Evolutionary conservation across 2,113 vertebrate genomes (phyloP), one percentile per base, ranked within the genome.

Genomic region (Herpailurus yagouaroundi): DNA sequence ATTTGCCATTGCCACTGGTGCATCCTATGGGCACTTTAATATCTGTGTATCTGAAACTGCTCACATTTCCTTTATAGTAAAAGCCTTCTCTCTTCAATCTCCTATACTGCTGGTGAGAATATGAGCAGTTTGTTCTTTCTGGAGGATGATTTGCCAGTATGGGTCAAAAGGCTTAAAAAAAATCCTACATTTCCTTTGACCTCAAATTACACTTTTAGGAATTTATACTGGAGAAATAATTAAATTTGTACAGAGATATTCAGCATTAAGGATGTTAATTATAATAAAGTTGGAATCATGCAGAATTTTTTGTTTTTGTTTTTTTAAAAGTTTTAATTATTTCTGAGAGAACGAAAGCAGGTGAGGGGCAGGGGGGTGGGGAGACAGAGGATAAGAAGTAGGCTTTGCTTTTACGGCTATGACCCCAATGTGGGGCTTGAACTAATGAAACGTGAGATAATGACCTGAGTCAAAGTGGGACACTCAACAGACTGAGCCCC

Each of bases 201-300:
- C 11, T 79, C 27, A 82, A 74, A 84, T 84, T 69, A 80, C 4
- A 48, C 1, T 69, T 83, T 73, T 45, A 76, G 45, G 7, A 91
- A 91, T 89, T 74, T 71, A 55, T 79, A 63, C 36, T 88, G 74
- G 93, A 84, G 80, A 92, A 83, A 74, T 18, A 81, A 92, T 68
- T 90, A 89, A 90, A 71, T 36, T 60, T 45, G 13, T 36, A 60
- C 7, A 63, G 57, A 76, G 6, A 73, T n/a, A 76, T 7, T 94
- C 63, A 81, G 50, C 31, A 89, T 95, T 74, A 38, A 94, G 3
- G 13, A 74, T 50, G 12, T 50, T 55, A 87, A 80, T 84, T 88
- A 48, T 27, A 83, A 69, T 84, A 91, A 93, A 84, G 93, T 27
- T 74, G 41, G 25, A 93, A 76, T 80, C 45, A 57, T 45, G 31